Conservation (phyloP, 2,797 vertebrate species). For the Sebastes ruberrimus region DNA sequence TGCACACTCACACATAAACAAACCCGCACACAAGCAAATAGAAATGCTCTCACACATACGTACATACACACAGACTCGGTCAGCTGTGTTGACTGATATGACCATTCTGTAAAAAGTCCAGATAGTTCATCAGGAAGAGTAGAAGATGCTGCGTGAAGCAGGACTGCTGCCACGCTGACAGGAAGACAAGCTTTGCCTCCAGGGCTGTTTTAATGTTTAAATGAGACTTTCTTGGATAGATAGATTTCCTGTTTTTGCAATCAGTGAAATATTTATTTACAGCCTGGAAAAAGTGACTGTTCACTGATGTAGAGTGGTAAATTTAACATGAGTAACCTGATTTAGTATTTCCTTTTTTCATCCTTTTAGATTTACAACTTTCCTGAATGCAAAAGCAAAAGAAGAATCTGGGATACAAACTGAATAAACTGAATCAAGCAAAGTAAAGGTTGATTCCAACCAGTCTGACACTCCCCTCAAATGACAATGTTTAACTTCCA, state of each 20-base stretch:
- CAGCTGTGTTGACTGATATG: conserved; percentile 15
- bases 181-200: not conserved
- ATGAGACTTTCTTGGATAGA: not conserved
- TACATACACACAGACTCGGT: not conserved
- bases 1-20: conserved; percentile 13
- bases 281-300: not conserved
- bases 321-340: not conserved
- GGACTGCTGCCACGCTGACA: not conserved
- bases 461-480: conserved; percentile 59
- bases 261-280: conserved; percentile 30
- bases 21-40: conserved; percentile 4
- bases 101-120: conserved; percentile 1
- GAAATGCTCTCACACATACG: not conserved
- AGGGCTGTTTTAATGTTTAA: conserved; percentile 18
- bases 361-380: conserved; percentile 12
- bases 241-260: conserved; percentile 30
- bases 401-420: conserved; percentile 3
- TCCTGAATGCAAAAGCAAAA: conserved; percentile 27
- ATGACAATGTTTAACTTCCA: conserved; percentile 73
- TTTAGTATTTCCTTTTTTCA: conserved; percentile 13
- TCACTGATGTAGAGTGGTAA: not conserved
- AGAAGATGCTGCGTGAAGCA: not conserved
- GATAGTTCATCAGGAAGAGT: conserved; percentile 4
- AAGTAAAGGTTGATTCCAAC: conserved; percentile 46
- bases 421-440: not conserved